Evolutionary conservation across 2,113 vertebrate genomes (phyloP).

Genomic region (Sula dactylatra): DNA sequence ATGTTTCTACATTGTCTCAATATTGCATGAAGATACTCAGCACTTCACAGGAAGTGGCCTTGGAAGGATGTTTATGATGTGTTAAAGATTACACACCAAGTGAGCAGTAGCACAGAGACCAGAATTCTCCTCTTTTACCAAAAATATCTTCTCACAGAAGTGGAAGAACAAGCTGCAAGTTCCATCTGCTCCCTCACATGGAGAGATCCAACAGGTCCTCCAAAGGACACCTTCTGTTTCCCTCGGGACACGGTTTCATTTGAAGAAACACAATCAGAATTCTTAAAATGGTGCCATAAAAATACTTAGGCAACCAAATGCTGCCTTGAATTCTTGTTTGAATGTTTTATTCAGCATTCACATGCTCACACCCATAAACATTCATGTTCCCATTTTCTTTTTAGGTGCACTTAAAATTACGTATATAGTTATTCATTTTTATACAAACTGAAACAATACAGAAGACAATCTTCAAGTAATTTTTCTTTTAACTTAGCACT

Average conservation of each 20-base stretch:
- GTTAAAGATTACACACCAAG: neutral
- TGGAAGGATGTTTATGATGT: neutral
- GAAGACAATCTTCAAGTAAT: neutral
- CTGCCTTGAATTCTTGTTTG: neutral
- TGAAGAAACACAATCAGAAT: neutral
- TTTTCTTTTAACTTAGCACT: neutral
- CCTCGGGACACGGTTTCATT: neutral
- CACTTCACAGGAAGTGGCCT: neutral
- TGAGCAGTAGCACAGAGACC: neutral
- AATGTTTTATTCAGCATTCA: neutral
- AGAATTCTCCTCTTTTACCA: neutral
- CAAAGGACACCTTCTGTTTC: conserved; percentile 18
- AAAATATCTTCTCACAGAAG: conserved; percentile 9
- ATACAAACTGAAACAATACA: neutral
- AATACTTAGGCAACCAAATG: neutral
- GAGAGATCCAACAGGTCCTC: neutral
- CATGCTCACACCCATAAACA: neutral
- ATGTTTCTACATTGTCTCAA: neutral
- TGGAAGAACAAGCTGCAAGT: conserved; percentile 15
- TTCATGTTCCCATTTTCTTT: neutral
- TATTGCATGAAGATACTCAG: neutral
- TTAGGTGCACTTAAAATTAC: neutral
- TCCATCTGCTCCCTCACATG: conserved; percentile 13
- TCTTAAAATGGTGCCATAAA: neutral
- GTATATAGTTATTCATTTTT: neutral